These are phyloP conservation scores for Clostera curtula DNA, from an alignment of 2,888 invertebrate species.

Conservation along the genomic window DNA sequence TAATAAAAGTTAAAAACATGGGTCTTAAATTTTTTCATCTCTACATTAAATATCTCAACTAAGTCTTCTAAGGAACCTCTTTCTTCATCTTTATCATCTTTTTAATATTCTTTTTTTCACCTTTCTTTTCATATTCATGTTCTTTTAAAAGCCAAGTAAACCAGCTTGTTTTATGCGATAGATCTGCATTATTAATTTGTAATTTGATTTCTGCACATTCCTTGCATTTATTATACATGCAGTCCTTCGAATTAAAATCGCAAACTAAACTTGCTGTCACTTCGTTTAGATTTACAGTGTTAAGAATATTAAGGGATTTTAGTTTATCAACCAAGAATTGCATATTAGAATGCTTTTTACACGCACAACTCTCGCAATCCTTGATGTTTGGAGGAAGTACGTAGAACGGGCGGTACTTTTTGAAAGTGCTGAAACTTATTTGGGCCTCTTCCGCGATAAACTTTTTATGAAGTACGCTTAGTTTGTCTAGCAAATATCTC, in stretches of 20 bases:
- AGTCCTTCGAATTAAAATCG: constrained; percentile 5
- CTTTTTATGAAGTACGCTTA: constrained; percentile 4
- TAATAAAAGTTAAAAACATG: constrained; percentile 8
- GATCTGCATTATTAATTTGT: constrained; percentile 4
- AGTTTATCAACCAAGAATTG: constrained; percentile 9
- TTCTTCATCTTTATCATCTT: constrained; percentile 9
- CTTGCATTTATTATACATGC: constrained; percentile 11
- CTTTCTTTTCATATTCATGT: constrained; percentile 7
- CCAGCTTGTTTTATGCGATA: constrained; percentile 7
- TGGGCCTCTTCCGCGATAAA: constrained; percentile 6
- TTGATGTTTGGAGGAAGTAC: constrained; percentile 11
- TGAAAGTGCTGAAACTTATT: constrained; percentile 14
- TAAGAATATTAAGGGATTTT: constrained; percentile 7
- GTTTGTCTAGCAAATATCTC: neutral
- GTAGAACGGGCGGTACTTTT: constrained; percentile 15
- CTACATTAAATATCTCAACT: constrained; percentile 5
- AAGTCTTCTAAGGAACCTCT: constrained; percentile 6
- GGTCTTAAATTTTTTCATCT: constrained; percentile 8
- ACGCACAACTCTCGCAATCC: constrained; percentile 13
- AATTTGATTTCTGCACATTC: constrained; percentile 7
- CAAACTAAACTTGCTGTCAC: constrained; percentile 6
- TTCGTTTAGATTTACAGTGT: constrained; percentile 8
- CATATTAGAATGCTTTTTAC: constrained; percentile 12
- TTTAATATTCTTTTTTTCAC: constrained; percentile 6
- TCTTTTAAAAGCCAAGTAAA: constrained; percentile 8